Percentiles rank a stretch among this genome's conserved stretches.
Conservation (phyloP, 2,888 invertebrate genomes). For the Bellardia pandia region DNA sequence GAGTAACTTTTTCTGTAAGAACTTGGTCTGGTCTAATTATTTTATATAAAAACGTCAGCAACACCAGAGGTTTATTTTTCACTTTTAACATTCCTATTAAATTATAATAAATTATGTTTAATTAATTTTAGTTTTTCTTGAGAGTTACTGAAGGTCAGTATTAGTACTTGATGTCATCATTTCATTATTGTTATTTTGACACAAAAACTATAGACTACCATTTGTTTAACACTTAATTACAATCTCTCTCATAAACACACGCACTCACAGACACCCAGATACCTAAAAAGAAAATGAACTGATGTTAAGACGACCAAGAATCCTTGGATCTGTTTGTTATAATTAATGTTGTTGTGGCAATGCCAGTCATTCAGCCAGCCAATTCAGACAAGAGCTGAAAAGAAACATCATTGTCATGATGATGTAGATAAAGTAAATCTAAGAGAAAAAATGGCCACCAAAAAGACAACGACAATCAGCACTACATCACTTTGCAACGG, state of each 20-base stretch:
- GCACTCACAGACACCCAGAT: not conserved
- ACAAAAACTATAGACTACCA: slow-evolving; percentile 24
- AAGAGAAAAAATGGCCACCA: too few relatives aligned
- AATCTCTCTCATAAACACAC: slow-evolving; percentile 4
- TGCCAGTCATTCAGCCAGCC: not conserved
- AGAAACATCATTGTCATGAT: too few relatives aligned
- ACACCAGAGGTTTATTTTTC: too few relatives aligned
- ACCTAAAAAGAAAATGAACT: not conserved
- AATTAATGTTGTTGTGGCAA: slow-evolving; percentile 45
- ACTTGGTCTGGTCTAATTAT: too few relatives aligned
- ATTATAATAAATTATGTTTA: not conserved
- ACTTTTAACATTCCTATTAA: too few relatives aligned
- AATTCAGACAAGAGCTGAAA: too few relatives aligned
- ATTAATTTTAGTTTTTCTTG: not conserved
- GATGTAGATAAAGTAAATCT: too few relatives aligned
- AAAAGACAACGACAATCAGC: too few relatives aligned
- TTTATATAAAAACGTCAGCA: too few relatives aligned
- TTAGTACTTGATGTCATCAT: slow-evolving; percentile 22
- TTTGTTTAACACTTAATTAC: slow-evolving; percentile 49
- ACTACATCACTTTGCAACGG: too few relatives aligned
- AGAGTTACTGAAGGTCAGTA: not conserved
- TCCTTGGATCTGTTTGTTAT: slow-evolving; percentile 27
- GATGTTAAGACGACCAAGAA: slow-evolving; percentile 31
- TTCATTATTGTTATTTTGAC: slow-evolving; percentile 14
- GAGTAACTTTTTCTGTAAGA: too few relatives aligned